Percentiles rank a stretch among this genome's conserved stretches.
Conservation (phyloP, 2,113 vertebrate species). For the Grus americana region DNA sequence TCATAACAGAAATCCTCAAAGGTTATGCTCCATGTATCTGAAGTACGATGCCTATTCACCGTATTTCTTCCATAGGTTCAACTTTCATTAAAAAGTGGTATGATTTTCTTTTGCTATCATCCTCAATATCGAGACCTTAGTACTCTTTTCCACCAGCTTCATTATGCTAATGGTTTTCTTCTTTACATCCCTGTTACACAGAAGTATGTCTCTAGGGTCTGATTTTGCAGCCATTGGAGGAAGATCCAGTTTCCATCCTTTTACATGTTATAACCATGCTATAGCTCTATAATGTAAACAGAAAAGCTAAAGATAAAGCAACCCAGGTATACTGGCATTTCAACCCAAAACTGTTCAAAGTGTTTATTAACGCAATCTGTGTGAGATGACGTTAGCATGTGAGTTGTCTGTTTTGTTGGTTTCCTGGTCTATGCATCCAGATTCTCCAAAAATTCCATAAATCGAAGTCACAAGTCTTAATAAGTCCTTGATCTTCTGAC, state of each 20-base stretch:
- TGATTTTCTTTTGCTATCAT: background rate
- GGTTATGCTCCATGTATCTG: background rate
- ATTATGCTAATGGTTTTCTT: slow-evolving; percentile 52
- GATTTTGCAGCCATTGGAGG: slow-evolving; percentile 32
- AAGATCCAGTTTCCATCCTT: slow-evolving; percentile 19
- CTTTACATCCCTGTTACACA: slow-evolving; percentile 4
- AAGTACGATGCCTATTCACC: background rate
- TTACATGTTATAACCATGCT: background rate
- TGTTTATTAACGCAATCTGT: background rate
- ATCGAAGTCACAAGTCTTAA: background rate
- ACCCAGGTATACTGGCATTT: background rate
- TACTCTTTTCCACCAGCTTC: slow-evolving; percentile 6
- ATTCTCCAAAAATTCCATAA: slow-evolving; percentile 10
- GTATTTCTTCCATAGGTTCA: slow-evolving; percentile 30
- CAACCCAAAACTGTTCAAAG: background rate
- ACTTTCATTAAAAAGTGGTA: background rate
- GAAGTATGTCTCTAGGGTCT: slow-evolving; percentile 20
- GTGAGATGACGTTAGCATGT: background rate
- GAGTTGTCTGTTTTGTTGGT: background rate
- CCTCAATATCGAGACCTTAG: background rate
- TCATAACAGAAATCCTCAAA: background rate
- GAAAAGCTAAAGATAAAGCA: background rate
- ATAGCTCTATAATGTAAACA: background rate
- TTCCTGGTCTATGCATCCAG: background rate
- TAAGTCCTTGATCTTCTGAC: slow-evolving; percentile 26